These are phyloP conservation scores for Castor canadensis DNA, from an alignment of 2,113 vertebrate genomes.

Conservation along the genomic window DNA sequence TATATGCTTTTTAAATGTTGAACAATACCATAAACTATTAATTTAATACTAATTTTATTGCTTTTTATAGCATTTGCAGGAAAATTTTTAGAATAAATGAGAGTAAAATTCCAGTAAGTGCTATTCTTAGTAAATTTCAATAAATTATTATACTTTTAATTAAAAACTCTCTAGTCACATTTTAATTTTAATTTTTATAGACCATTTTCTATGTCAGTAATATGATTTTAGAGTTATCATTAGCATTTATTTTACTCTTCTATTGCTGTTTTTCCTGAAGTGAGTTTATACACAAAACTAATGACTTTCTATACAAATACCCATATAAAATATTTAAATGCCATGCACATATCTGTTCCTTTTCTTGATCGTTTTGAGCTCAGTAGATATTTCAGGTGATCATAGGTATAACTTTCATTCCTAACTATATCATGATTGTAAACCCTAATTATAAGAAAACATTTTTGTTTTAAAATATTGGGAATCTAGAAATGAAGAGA, in stretches of 20 bases:
- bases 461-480: conserved; percentile 39
- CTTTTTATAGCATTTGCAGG: conserved; percentile 48
- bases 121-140: conserved; percentile 50
- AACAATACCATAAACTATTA: conserved; percentile 62
- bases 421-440: background rate
- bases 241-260: conserved; percentile 58
- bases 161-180: background rate
- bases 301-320: background rate
- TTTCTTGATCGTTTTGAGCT: conserved; percentile 57
- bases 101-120: conserved; percentile 5
- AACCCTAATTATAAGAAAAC: conserved; percentile 16
- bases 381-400: conserved; percentile 24
- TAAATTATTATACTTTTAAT: conserved; percentile 37
- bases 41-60: conserved; percentile 36
- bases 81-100: conserved; percentile 8
- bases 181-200: conserved; percentile 59
- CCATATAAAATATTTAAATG: background rate
- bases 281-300: conserved; percentile 33
- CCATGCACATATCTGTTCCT: background rate
- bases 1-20: conserved; percentile 41
- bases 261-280: conserved; percentile 29
- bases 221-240: conserved; percentile 49
- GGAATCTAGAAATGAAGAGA: conserved; percentile 9
- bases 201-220: conserved; percentile 43
- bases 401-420: conserved; percentile 43